These are phyloP conservation scores for Poecilia wingei DNA, from an alignment of 2,797 vertebrate genomes.

Conservation along the genomic window DNA sequence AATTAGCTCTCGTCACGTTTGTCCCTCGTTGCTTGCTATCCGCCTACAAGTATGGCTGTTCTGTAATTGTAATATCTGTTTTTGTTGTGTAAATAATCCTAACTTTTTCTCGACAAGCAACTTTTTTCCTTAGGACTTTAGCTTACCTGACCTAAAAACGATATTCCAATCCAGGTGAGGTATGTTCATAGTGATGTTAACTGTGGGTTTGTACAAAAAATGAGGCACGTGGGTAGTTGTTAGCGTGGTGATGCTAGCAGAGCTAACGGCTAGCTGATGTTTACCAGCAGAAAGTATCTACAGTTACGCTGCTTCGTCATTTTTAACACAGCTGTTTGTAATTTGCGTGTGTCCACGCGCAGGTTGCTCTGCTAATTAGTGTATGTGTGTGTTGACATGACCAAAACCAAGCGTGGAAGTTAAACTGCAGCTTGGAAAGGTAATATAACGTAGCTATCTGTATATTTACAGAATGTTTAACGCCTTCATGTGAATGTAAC, in stretches of 20 bases:
- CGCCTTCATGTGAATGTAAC: not conserved
- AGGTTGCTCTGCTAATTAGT: not conserved
- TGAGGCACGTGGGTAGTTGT: slow-evolving; percentile 58
- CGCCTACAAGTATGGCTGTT: slow-evolving; percentile 59
- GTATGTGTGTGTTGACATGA: not conserved
- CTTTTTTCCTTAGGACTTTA: accelerated
- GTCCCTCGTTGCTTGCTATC: slow-evolving; percentile 55
- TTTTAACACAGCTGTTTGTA: not conserved
- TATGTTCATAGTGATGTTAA: accelerated
- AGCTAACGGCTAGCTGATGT: slow-evolving; percentile 30
- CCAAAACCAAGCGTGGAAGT: not conserved
- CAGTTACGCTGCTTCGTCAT: not conserved
- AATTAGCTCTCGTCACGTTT: slow-evolving; percentile 22
- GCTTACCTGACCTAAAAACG: not conserved
- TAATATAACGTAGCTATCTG: not conserved
- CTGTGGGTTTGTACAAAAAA: slow-evolving; percentile 6
- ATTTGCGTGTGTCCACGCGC: not conserved
- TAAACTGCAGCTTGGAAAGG: not conserved
- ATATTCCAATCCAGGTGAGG: slow-evolving; percentile 44
- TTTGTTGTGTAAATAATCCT: slow-evolving; percentile 32
- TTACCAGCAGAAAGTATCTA: not conserved
- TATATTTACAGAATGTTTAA: not conserved
- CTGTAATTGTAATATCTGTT: slow-evolving; percentile 46
- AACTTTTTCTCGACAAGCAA: not conserved
- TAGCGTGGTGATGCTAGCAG: slow-evolving; percentile 8